Evolutionary conservation across 2,113 vertebrate species (phyloP).

Genomic region (Engraulis encrasicolus): DNA sequence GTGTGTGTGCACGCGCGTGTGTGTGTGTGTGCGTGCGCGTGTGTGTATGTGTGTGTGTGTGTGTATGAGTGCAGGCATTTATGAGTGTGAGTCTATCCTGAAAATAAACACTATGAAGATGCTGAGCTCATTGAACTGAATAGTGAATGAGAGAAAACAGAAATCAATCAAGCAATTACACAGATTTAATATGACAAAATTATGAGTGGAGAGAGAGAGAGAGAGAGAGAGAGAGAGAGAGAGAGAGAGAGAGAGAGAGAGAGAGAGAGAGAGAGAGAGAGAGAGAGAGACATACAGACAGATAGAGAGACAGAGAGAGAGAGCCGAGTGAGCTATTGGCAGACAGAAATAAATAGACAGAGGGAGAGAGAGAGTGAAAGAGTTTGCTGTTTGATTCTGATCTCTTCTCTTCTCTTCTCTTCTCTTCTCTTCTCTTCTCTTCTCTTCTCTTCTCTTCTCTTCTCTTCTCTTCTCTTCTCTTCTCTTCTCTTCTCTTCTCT

Average conservation of each 20-base stretch:
- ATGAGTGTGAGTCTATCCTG: slow-evolving; percentile 30
- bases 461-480: slow-evolving; percentile 59
- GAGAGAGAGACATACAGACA: no score
- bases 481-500: slow-evolving; percentile 59
- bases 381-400: slow-evolving; percentile 50
- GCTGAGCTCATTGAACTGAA: slow-evolving; percentile 66
- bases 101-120: slow-evolving; percentile 62
- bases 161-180: slow-evolving; percentile 77
- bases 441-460: slow-evolving; percentile 59
- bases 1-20: neutral
- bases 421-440: slow-evolving; percentile 59
- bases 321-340: slow-evolving; percentile 38
- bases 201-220: slow-evolving; percentile 44
- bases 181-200: slow-evolving; percentile 69
- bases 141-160: slow-evolving; percentile 58
- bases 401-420: slow-evolving; percentile 64
- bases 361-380: slow-evolving; percentile 19
- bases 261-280: neutral
- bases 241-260: slow-evolving; percentile 3
- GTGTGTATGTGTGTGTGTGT: neutral
- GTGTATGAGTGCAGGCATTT: neutral
- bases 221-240: slow-evolving; percentile 41
- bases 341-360: slow-evolving; percentile 50
- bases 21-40: neutral
- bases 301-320: no score